Conservation (phyloP, 1,140 invertebrate species). For the Aculops lycopersici region DNA sequence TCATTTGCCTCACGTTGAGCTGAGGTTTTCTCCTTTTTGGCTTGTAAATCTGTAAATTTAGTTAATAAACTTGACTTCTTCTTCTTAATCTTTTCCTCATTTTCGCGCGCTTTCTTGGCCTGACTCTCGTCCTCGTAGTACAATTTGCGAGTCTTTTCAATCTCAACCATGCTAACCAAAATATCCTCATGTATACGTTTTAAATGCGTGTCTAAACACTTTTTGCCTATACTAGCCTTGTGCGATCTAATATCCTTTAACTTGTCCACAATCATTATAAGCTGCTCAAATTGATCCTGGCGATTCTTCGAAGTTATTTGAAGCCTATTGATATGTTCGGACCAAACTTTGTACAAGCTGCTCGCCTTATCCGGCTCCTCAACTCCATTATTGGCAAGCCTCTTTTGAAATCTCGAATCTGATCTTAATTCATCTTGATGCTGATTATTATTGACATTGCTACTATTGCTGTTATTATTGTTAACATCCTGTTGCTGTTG, state of each 20-base stretch:
- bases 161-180: constrained; percentile 30
- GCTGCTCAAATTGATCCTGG: constrained; percentile 34
- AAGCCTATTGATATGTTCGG: constrained; percentile 68
- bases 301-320: constrained; percentile 62
- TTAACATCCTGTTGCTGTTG: neutral
- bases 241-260: constrained; percentile 43
- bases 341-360: constrained; percentile 87
- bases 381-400: neutral
- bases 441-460: neutral
- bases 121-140: constrained; percentile 83
- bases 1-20: constrained; percentile 60
- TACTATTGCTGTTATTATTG: neutral
- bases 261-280: constrained; percentile 68
- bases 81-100: constrained; percentile 36
- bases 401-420: too few relatives aligned
- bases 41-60: constrained; percentile 9
- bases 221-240: constrained; percentile 54
- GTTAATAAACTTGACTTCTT: constrained; percentile 8
- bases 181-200: constrained; percentile 13
- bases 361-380: constrained; percentile 20
- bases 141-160: constrained; percentile 70
- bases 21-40: constrained; percentile 8
- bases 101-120: constrained; percentile 69
- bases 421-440: neutral
- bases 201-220: constrained; percentile 14